Percentiles rank a stretch among this genome's conserved stretches.
phyloP scores from a whole-genome alignment of 2,888 invertebrate genomes.

The Penaeus monodon region DNA sequence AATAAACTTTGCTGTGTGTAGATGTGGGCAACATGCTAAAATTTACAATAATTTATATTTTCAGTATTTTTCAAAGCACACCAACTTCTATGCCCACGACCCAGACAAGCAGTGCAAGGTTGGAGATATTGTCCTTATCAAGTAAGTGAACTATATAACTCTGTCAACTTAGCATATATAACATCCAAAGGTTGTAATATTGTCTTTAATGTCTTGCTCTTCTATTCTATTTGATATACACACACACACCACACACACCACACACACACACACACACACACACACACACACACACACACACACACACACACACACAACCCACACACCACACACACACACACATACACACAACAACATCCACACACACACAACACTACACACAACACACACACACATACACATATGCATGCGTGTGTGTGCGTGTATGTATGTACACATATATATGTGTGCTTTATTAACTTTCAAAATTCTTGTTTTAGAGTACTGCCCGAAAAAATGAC shows the following conservation, averaged over 20 bases:
- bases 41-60: constrained; percentile 67
- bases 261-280: too few species aligned
- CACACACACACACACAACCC: too few species aligned
- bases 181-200: background rate
- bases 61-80: constrained; percentile 83
- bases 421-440: background rate
- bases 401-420: too few species aligned
- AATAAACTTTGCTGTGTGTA: too few species aligned
- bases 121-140: constrained; percentile 85
- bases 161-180: background rate
- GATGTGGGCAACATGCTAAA: background rate
- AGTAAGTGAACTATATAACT: constrained; percentile 68
- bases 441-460: background rate
- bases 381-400: too few species aligned
- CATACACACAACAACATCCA: too few species aligned
- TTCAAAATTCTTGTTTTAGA: constrained; percentile 47
- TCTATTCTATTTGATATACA: background rate
- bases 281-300: too few species aligned
- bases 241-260: too few species aligned
- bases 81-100: constrained; percentile 83
- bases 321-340: too few species aligned
- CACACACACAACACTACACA: too few species aligned
- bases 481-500: constrained; percentile 81
- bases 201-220: background rate
- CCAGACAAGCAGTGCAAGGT: constrained; percentile 82